Evolutionary conservation across 37 sponge, comb jelly and placozoan genomes (phyloP), one percentile per base, ranked within the genome.

Genomic region (Cladorhizidae sp.): DNA sequence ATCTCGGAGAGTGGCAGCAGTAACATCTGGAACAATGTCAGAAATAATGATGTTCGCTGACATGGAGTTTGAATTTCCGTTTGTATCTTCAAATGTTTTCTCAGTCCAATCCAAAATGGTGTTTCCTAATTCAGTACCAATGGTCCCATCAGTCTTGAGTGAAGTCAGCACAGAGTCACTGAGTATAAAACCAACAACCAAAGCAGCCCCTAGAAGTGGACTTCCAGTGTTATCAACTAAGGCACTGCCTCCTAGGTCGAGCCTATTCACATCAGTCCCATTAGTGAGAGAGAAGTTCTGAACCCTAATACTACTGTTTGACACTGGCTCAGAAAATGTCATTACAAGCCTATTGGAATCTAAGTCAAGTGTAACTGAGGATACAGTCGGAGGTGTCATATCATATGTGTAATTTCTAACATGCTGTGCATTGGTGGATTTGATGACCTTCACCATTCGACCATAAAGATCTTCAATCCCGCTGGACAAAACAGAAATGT

Each of bases 261-360:
- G 36, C 2, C 72, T 65, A 45, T 50, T 65, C 15, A 49, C 35
- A 67, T 55, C 67, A 3, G 51, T 73, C 38, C 65, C 73, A 45
- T 85, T 85, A 39, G 68, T 80, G 18, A 92, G 72, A 18, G 50
- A 51, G 43, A 88, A 88, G 39, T 41, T 76, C n/a, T 76, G 23
- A 37, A 50, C 35, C 40, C 35, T 43, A 38, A 92, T 59, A 52
- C 82, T 56, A 55, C 51, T 52, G 2, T 42, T 79, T 14, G 61
- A 52, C 31, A 96, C 80, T n/a, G 97, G 94, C 67, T 96, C 97
- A 43, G 91, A 75, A 67, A 96, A 96, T 0, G 97, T 96, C 20
- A 96, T 9, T 18, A 80, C 17, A 31, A 96, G 72, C 38, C 70
- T 45, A 55, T 90, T 90, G 22, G 77, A 20, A 70, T 87, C 82